phyloP scores from a whole-genome alignment of 2,888 invertebrate species.

The Drosophila planitibia region DNA sequence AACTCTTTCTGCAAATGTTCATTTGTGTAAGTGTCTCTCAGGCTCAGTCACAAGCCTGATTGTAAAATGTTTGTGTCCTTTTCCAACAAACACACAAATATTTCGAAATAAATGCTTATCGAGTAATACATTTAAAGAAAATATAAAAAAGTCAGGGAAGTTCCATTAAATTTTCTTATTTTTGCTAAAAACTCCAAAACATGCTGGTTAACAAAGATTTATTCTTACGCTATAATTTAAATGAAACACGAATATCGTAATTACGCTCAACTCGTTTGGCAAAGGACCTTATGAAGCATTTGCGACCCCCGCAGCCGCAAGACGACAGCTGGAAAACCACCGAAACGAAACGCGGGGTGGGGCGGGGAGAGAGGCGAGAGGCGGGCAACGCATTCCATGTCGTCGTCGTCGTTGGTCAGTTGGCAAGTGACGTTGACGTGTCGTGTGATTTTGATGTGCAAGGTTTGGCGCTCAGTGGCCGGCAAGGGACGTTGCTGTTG shows the following conservation, averaged over 20 bases:
- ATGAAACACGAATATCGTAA: slow-evolving; percentile 6
- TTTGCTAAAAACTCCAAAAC: slow-evolving; percentile 19
- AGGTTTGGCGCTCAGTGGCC: slow-evolving; percentile 37
- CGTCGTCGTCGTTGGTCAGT: slow-evolving; percentile 38
- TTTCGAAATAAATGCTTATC: slow-evolving; percentile 43
- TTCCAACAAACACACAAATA: slow-evolving; percentile 16
- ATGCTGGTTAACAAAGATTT: neutral
- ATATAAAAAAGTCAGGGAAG: neutral
- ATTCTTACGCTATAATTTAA: neutral
- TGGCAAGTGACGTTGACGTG: slow-evolving; percentile 67
- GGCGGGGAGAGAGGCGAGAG: neutral
- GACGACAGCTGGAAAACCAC: slow-evolving; percentile 35
- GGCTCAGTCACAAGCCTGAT: slow-evolving; percentile 62
- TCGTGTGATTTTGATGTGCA: slow-evolving; percentile 71
- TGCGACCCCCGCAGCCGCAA: slow-evolving; percentile 20
- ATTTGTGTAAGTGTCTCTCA: slow-evolving; percentile 67
- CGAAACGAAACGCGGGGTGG: neutral
- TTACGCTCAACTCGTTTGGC: slow-evolving; percentile 7
- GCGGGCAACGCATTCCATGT: neutral
- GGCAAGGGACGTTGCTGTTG: slow-evolving; percentile 40
- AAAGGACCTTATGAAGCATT: slow-evolving; percentile 21
- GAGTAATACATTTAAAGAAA: slow-evolving; percentile 23
- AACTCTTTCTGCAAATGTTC: slow-evolving; percentile 68
- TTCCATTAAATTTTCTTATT: slow-evolving; percentile 49
- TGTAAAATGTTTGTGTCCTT: slow-evolving; percentile 65